These are phyloP conservation scores for Lycia hirtaria DNA, from an alignment of 2,888 invertebrate genomes.

Conservation along the genomic window DNA sequence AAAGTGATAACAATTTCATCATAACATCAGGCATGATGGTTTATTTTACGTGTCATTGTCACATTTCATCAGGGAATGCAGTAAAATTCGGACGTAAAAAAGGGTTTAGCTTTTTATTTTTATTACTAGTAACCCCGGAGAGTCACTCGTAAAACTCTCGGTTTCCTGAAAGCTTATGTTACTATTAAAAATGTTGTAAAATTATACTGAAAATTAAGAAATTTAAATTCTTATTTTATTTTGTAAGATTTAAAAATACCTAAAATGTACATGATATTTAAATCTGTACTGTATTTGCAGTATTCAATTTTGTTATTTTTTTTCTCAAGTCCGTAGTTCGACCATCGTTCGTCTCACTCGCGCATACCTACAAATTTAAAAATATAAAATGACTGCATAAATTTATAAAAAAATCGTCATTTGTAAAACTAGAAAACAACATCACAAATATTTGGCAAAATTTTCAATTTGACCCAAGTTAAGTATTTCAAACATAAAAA, in stretches of 20 bases:
- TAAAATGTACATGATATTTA: no score
- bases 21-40: background rate
- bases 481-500: no score
- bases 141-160: constrained; percentile 5
- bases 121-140: constrained; percentile 1
- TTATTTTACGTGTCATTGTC: constrained; percentile 9
- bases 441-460: no score
- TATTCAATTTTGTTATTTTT: no score
- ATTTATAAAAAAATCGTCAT: no score
- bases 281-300: no score
- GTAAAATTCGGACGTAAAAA: constrained; percentile 8
- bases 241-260: background rate
- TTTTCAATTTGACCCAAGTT: no score
- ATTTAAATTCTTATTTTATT: background rate
- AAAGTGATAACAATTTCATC: background rate
- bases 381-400: no score
- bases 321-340: no score
- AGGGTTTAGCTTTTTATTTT: constrained; percentile 8
- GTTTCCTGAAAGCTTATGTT: background rate
- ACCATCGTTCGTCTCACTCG: no score
- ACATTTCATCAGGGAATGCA: constrained; percentile 8
- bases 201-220: background rate
- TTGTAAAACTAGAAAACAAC: no score
- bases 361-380: no score
- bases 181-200: background rate